These are phyloP conservation scores for Catocala nupta DNA, from an alignment of 2,888 invertebrate species.

Conservation along the genomic window DNA sequence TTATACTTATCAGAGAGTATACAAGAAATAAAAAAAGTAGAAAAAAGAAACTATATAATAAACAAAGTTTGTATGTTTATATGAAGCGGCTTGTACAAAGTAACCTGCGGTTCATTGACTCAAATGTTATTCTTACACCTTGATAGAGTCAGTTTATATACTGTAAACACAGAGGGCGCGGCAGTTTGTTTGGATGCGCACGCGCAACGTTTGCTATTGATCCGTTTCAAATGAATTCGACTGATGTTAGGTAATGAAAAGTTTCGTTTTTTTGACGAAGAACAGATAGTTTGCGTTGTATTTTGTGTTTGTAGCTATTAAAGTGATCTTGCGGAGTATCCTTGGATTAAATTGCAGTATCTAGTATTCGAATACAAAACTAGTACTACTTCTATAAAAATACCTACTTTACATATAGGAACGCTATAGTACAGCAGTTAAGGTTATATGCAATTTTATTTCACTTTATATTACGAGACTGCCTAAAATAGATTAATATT, in stretches of 20 bases:
- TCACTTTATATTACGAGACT: no score
- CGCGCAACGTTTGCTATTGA: slow-evolving; percentile 57
- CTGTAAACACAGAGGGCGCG: slow-evolving; percentile 58
- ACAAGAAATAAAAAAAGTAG: slow-evolving; percentile 28
- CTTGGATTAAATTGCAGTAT: neutral
- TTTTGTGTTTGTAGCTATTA: neutral
- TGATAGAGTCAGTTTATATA: slow-evolving; percentile 63
- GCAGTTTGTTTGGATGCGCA: slow-evolving; percentile 57
- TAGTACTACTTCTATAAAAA: no score
- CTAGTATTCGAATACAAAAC: no score
- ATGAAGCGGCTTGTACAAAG: slow-evolving; percentile 73
- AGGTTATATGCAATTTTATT: no score
- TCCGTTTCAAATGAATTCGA: slow-evolving; percentile 42
- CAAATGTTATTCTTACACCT: slow-evolving; percentile 78
- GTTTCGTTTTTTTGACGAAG: slow-evolving; percentile 25
- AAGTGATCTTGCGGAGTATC: neutral
- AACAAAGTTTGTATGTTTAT: slow-evolving; percentile 65
- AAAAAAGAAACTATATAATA: slow-evolving; percentile 52
- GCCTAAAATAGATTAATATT: no score
- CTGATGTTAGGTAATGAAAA: slow-evolving; percentile 23
- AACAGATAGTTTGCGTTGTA: slow-evolving; percentile 9
- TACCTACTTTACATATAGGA: no score
- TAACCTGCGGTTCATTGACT: slow-evolving; percentile 79
- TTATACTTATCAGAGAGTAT: no score
- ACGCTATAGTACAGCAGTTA: no score